Conservation (phyloP, 2,888 invertebrate genomes). For the Pseudolycoriella hygida region DNA sequence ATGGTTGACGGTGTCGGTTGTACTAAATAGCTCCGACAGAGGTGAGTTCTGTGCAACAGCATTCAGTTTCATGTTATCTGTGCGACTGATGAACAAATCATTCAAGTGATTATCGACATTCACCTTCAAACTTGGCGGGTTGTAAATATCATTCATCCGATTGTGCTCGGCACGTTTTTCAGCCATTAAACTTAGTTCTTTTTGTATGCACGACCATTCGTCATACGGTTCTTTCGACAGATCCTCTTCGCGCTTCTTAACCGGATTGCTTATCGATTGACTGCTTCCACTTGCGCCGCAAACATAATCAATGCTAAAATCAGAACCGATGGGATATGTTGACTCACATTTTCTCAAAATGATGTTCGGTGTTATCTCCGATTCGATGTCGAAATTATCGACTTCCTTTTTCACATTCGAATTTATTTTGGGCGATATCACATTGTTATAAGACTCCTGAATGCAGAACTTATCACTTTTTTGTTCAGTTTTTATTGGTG, state of each 20-base stretch:
- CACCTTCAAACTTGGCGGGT: constrained; percentile 1
- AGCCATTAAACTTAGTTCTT: constrained; percentile 37
- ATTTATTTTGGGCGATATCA: neutral
- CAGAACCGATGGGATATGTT: constrained; percentile 5
- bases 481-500: neutral
- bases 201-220: constrained; percentile 49
- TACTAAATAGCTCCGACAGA: constrained; percentile 22
- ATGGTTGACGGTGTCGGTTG: constrained; percentile 15
- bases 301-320: constrained; percentile 11
- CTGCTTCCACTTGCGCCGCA: constrained; percentile 2
- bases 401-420: constrained; percentile 17
- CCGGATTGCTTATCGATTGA: constrained; percentile 1
- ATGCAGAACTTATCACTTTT: neutral
- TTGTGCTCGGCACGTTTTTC: constrained; percentile 11
- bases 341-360: constrained; percentile 24
- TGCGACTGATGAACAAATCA: constrained; percentile 15
- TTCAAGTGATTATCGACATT: constrained; percentile 16
- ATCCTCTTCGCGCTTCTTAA: constrained; percentile 11
- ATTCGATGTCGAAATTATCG: constrained; percentile 28
- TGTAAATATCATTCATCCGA: constrained; percentile 4
- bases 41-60: constrained; percentile 7
- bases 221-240: constrained; percentile 33
- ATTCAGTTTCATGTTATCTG: neutral
- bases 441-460: neutral
- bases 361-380: constrained; percentile 27